Percentiles rank a stretch among this genome's conserved stretches.
phyloP scores from a whole-genome alignment of 2,797 vertebrate genomes.

The Synaphobranchus kaupii region DNA sequence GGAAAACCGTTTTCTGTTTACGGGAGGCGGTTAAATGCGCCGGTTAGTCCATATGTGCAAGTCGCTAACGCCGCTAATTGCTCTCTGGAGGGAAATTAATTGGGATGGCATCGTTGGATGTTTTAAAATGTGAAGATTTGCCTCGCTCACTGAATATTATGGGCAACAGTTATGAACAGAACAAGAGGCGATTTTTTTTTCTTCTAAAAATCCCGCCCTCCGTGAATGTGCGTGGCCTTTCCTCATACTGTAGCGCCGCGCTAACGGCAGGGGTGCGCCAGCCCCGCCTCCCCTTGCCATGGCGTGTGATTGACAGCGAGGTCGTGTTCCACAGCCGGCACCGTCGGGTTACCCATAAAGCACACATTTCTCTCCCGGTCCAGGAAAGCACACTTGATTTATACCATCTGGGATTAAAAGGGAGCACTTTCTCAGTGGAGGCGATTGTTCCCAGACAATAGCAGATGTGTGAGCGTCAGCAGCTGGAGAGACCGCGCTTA shows the following conservation, averaged over 20 bases:
- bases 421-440: not conserved
- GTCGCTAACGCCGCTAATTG: not conserved
- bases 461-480: conserved; percentile 5
- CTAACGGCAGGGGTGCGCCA: not conserved
- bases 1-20: conserved; percentile 34
- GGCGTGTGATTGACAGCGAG: not conserved
- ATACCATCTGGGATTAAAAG: conserved; percentile 6
- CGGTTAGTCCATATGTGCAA: not conserved
- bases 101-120: not conserved
- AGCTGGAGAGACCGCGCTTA: not conserved
- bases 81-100: not conserved
- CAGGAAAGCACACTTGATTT: not conserved
- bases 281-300: not conserved
- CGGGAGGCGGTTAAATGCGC: conserved; percentile 34
- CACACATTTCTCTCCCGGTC: not conserved
- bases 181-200: not conserved
- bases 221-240: not conserved
- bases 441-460: conserved; percentile 1
- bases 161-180: not conserved
- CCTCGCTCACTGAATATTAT: not conserved
- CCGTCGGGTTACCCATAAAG: not conserved
- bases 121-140: not conserved
- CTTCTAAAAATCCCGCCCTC: not conserved
- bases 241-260: not conserved
- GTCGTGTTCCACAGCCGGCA: not conserved